phyloP scores from a whole-genome alignment of 53 echinoderm and acorn worm species.

The Hippasteria phrygiana region DNA sequence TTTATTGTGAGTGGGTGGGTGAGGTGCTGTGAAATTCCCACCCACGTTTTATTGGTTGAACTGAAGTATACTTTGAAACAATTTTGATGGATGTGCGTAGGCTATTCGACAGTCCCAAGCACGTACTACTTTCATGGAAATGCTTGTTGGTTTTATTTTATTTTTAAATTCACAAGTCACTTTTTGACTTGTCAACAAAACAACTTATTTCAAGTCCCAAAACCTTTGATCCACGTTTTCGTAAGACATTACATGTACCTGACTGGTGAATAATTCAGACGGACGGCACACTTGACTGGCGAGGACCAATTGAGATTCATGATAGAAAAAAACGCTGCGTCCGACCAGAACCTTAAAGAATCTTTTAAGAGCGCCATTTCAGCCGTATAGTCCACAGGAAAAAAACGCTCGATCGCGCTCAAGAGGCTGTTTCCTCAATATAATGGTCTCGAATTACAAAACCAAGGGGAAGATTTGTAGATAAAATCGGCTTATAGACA shows the following conservation, averaged over 20 bases:
- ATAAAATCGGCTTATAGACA: too few relatives aligned
- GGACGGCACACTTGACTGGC: conserved; percentile 13
- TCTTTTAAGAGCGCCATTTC: background rate
- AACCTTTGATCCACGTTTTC: background rate
- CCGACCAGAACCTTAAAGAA: background rate
- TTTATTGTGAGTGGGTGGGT: too few relatives aligned
- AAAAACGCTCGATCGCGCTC: background rate
- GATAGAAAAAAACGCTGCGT: conserved; percentile 16
- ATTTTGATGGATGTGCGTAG: too few relatives aligned
- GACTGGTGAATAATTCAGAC: conserved; percentile 37
- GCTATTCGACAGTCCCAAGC: too few relatives aligned
- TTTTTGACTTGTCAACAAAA: too few relatives aligned
- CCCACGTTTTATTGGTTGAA: too few relatives aligned
- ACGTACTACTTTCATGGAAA: too few relatives aligned
- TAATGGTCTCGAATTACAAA: conserved; percentile 13
- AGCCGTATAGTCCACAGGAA: background rate
- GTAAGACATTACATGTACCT: background rate
- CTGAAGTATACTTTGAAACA: too few relatives aligned
- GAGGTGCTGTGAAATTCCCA: too few relatives aligned
- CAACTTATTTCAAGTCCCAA: too few relatives aligned
- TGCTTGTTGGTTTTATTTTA: too few relatives aligned
- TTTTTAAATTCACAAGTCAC: too few relatives aligned
- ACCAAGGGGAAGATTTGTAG: background rate
- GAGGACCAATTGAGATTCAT: conserved; percentile 39
- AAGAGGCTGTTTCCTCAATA: conserved; percentile 16